Conservation (phyloP, 2,888 invertebrate genomes). For the Amphipyra berbera region DNA sequence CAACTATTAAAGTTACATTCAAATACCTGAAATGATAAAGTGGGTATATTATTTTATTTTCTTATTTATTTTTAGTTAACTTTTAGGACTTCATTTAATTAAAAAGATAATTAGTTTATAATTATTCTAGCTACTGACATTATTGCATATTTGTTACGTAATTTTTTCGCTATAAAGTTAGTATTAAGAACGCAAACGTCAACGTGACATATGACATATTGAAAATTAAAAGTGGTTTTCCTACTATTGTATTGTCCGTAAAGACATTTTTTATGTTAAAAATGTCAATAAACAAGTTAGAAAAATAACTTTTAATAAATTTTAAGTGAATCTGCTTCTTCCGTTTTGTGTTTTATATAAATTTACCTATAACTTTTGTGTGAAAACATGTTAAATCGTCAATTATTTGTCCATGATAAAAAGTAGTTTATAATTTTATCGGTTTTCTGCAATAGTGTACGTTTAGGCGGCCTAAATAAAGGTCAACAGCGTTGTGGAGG, state of each 20-base stretch:
- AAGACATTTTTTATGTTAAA: conserved; percentile 19
- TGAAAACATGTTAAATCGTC: conserved; percentile 23
- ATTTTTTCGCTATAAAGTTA: no score
- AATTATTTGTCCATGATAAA: conserved; percentile 35
- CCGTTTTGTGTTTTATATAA: conserved; percentile 2
- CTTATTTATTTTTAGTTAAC: no score
- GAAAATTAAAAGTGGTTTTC: conserved; percentile 55
- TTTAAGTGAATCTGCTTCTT: conserved; percentile 8
- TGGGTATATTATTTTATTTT: no score
- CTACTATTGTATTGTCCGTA: conserved; percentile 16
- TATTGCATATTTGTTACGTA: no score
- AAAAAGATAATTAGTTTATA: no score
- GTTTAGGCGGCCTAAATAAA: conserved; percentile 74
- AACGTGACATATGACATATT: conserved; percentile 38
- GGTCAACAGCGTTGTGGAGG: conserved; percentile 71
- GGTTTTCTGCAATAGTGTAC: conserved; percentile 58
- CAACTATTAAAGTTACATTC: conserved; percentile 11
- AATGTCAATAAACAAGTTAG: conserved; percentile 36
- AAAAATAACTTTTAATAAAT: conserved; percentile 18
- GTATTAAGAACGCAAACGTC: conserved; percentile 33
- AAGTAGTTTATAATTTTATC: conserved; percentile 60
- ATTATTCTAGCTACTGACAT: no score
- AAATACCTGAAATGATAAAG: background rate
- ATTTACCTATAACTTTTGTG: conserved; percentile 10
- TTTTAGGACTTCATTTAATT: no score